Percentiles rank a stretch among this genome's conserved stretches.
phyloP scores from a whole-genome alignment of 2,113 vertebrate species.

The Platysteira castanea region DNA sequence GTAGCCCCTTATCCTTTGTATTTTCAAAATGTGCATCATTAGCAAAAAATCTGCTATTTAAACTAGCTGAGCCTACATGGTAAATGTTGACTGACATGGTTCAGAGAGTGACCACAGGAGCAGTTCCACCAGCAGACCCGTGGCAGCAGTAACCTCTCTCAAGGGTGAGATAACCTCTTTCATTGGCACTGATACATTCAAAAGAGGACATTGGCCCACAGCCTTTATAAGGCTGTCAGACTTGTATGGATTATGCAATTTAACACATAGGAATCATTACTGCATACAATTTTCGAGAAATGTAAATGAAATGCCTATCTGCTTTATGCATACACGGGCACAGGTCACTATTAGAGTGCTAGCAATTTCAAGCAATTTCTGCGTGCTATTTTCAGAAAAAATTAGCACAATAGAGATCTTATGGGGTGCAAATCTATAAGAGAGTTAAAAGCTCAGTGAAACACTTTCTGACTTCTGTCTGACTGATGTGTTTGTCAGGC shows the following conservation, averaged over 20 bases:
- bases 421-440: background rate
- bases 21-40: background rate
- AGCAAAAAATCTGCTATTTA: background rate
- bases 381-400: constrained; percentile 1
- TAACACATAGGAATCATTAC: constrained; percentile 51
- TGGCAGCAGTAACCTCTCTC: background rate
- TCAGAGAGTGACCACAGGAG: background rate
- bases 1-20: background rate
- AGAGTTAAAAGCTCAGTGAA: background rate
- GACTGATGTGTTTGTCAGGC: background rate
- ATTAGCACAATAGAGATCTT: constrained; percentile 1
- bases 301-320: constrained; percentile 40
- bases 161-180: constrained; percentile 7
- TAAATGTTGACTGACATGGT: background rate
- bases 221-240: constrained; percentile 35
- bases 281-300: background rate
- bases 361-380: constrained; percentile 56
- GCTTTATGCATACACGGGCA: constrained; percentile 17
- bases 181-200: constrained; percentile 27
- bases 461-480: background rate
- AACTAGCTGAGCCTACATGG: background rate
- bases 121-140: background rate
- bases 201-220: background rate
- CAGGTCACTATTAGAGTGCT: constrained; percentile 29
- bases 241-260: constrained; percentile 54